Percentiles rank a stretch among this genome's conserved stretches.
Evolutionary conservation across 2,888 invertebrate species (phyloP).

Genomic region (Myopa testacea): DNA sequence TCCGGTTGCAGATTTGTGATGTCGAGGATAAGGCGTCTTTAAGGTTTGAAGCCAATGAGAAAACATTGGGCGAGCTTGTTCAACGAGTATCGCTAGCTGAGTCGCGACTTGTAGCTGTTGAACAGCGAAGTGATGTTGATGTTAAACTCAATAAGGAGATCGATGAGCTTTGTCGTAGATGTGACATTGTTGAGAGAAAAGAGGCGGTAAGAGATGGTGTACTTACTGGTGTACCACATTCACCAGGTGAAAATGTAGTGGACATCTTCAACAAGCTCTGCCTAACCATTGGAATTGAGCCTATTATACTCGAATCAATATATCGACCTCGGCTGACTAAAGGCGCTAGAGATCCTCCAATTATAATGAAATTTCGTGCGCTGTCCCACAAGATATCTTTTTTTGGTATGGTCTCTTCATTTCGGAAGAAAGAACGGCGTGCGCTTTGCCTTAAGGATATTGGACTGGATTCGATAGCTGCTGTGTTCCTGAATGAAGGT

Average conservation of each 20-base stretch:
- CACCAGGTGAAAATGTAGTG: too few relatives aligned
- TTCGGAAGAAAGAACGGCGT: not conserved
- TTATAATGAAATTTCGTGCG: not conserved
- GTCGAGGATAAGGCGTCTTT: not conserved
- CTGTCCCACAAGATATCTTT: not conserved
- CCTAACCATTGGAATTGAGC: not conserved
- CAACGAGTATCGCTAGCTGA: not conserved
- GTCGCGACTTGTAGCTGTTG: too few relatives aligned
- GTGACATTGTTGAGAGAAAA: too few relatives aligned
- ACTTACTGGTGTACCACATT: too few relatives aligned
- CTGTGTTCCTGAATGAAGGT: not conserved
- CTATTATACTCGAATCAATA: not conserved
- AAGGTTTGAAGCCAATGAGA: not conserved
- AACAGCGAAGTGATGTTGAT: too few relatives aligned
- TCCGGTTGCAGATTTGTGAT: not conserved
- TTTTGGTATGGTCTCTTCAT: not conserved
- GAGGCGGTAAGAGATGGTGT: too few relatives aligned
- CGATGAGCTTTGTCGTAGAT: too few relatives aligned
- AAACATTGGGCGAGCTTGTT: not conserved
- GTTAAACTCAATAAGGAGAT: too few relatives aligned
- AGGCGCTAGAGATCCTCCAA: not conserved
- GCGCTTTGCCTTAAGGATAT: not conserved
- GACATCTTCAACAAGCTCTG: too few relatives aligned
- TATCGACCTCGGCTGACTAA: not conserved
- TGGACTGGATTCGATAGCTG: not conserved